Evolutionary conservation across 2,797 vertebrate genomes (phyloP).

Genomic region (Myotis findleyi): DNA sequence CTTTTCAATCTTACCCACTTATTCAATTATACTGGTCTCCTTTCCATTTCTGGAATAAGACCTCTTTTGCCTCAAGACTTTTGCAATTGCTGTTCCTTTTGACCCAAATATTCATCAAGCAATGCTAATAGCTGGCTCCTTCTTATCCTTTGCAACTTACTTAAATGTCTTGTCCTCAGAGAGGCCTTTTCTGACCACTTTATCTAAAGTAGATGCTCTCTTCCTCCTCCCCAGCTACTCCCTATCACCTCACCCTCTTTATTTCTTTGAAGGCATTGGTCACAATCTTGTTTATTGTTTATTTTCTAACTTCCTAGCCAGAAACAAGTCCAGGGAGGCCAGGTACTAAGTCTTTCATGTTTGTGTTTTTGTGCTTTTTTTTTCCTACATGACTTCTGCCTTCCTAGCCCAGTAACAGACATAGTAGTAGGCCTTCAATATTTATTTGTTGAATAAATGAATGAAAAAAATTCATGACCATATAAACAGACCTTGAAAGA

Average conservation of each 20-base stretch:
- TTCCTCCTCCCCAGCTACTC: background rate
- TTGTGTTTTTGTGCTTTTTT: background rate
- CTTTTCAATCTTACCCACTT: background rate
- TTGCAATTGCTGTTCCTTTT: constrained; percentile 33
- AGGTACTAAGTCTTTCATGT: background rate
- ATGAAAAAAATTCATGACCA: background rate
- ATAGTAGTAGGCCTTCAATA: background rate
- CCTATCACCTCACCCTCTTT: background rate
- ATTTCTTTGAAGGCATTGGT: constrained; percentile 14
- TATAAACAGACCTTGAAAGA: background rate
- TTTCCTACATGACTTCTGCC: background rate
- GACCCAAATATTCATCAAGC: background rate
- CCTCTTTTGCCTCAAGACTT: background rate
- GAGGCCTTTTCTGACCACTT: background rate
- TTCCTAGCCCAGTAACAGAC: background rate
- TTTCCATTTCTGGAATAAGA: constrained; percentile 27
- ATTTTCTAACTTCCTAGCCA: constrained; percentile 30
- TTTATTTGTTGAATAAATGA: constrained; percentile 27
- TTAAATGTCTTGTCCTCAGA: background rate
- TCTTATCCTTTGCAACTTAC: background rate
- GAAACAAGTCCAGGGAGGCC: background rate
- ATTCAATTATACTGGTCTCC: background rate
- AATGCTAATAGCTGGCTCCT: constrained; percentile 7
- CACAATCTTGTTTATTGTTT: background rate
- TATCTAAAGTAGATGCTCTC: background rate